Evolutionary conservation across 2,888 invertebrate species (phyloP), one percentile per base, ranked within the genome.

Genomic region (Pterostichus madidus): DNA sequence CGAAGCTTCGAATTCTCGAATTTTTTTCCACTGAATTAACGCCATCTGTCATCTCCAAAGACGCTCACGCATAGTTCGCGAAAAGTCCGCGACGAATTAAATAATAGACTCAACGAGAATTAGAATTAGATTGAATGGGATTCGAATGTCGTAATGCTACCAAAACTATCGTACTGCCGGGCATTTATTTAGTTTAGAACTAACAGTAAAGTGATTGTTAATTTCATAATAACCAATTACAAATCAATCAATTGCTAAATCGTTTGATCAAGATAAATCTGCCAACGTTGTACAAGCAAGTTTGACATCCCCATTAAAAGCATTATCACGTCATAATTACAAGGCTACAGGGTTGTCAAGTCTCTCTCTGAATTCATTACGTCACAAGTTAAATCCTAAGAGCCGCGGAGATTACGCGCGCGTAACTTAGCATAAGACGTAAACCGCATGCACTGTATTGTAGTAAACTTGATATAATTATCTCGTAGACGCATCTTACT

Each of bases 291-390:
- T 2, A 3, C 24, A 24, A 3, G n/a, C 73, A 17, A 68, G 71
- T 10, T 44, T 73, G 73, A 46, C 73, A 73, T 73, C 44, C 73
- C 49, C 53, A 52, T 76, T 52, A 76, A 76, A 56, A 56, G 56
- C 77, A 77, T 77, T 77, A 77, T 56, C 56, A 77, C 77, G 77
- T 77, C 77, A 77, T 77, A 77, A 77, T 77, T 77, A 77, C 77
- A 56, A 13, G 31, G 31, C 24, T 49, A 15, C 77, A 32, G 15
- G 17, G 77, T 56, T 77, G 77, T 77, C 56, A 77, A 35, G 15
- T 77, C 56, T 10, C 35, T 71, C 35, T 32, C 56, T 13, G 77
- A 35, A 59, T 77, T 56, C 77, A 77, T 77, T 77, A 77, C 56
- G 39, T 77, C 77, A 77, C 5, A 15, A 76, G 76, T 76, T 44